Evolutionary conservation across 2,888 invertebrate species (phyloP).

Genomic region (Hirudinaria manillensis): DNA sequence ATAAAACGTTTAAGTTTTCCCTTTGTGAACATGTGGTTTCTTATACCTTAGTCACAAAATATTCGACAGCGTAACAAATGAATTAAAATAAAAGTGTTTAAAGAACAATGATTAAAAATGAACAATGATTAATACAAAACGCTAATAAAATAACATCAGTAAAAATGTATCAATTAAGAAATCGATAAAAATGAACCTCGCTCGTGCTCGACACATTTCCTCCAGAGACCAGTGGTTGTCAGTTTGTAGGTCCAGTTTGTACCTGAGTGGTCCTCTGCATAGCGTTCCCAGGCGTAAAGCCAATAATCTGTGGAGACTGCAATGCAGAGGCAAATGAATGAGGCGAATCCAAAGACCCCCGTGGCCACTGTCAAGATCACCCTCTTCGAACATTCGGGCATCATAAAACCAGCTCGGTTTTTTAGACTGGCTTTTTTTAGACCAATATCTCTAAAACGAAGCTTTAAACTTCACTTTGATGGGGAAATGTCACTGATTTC

Average conservation of each 20-base stretch:
- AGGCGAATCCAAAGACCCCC: slow-evolving; percentile 22
- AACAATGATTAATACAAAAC: not conserved
- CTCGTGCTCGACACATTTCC: slow-evolving; percentile 22
- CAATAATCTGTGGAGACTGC: slow-evolving; percentile 26
- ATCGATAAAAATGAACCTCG: not conserved
- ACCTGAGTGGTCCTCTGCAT: slow-evolving; percentile 15
- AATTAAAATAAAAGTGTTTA: too few relatives aligned
- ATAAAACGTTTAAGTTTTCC: too few relatives aligned
- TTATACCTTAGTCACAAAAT: too few relatives aligned
- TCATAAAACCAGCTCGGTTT: not conserved
- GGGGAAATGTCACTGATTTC: too few relatives aligned
- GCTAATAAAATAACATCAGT: not conserved
- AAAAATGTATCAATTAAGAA: not conserved
- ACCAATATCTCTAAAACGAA: too few relatives aligned
- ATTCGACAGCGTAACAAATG: too few relatives aligned
- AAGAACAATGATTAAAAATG: not conserved
- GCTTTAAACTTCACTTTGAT: too few relatives aligned
- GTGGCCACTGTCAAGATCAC: slow-evolving; percentile 24
- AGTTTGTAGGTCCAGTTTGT: slow-evolving; percentile 27
- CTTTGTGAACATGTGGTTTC: too few relatives aligned
- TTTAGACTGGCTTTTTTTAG: not conserved
- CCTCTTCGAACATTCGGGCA: slow-evolving; percentile 26
- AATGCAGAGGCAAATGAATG: slow-evolving; percentile 15
- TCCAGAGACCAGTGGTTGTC: slow-evolving; percentile 23
- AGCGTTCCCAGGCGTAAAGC: slow-evolving; percentile 23